These are phyloP conservation scores for Stenotaenia linearis DNA, from an alignment of 2,888 invertebrate genomes.

Conservation along the genomic window DNA sequence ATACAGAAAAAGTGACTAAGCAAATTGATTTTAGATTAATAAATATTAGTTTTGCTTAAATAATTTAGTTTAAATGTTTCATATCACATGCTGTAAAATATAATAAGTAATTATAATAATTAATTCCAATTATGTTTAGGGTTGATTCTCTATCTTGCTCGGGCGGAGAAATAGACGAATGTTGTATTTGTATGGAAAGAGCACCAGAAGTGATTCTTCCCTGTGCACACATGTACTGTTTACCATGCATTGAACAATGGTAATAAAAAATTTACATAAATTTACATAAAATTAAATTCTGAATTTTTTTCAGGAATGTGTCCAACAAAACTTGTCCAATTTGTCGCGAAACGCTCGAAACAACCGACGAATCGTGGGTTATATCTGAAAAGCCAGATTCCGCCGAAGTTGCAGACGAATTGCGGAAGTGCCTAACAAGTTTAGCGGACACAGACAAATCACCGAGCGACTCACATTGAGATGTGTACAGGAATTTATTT, in stretches of 20 bases:
- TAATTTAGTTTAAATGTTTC: no score
- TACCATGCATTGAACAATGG: constrained; percentile 67
- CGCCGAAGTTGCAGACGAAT: constrained; percentile 43
- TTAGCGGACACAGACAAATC: constrained; percentile 13
- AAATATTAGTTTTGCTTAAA: no score
- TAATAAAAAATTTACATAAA: constrained; percentile 40
- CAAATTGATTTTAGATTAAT: no score
- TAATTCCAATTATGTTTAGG: background rate
- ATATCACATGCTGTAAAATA: background rate
- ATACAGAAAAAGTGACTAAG: no score
- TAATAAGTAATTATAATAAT: background rate
- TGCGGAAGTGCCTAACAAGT: constrained; percentile 40
- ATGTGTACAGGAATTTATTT: no score
- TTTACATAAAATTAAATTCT: background rate
- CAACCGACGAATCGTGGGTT: constrained; percentile 61
- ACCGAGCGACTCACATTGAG: background rate
- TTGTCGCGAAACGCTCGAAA: constrained; percentile 59
- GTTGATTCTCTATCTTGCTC: background rate
- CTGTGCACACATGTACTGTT: constrained; percentile 65
- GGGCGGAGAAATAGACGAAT: constrained; percentile 51
- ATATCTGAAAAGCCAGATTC: constrained; percentile 57
- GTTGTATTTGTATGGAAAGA: constrained; percentile 67
- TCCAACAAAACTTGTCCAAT: constrained; percentile 64
- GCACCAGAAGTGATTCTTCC: constrained; percentile 62
- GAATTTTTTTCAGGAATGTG: constrained; percentile 56